Percentiles rank a stretch among this genome's conserved stretches.
Evolutionary conservation across 2,113 vertebrate species (phyloP).

Genomic region (Otus sunia): DNA sequence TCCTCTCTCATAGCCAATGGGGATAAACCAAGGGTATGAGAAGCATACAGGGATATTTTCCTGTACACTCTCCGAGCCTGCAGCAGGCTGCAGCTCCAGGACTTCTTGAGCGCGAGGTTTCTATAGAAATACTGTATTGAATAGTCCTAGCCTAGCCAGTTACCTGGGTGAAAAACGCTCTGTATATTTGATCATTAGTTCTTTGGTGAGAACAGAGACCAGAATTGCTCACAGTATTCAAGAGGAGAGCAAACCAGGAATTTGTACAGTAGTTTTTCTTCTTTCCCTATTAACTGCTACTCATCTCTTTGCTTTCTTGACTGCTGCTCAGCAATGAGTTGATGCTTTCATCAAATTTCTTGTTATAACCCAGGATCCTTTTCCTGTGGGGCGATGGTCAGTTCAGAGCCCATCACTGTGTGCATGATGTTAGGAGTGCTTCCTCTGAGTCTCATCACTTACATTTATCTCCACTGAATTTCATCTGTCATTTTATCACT

Average conservation of each 20-base stretch:
- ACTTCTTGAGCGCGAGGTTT: neutral
- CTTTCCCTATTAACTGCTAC: neutral
- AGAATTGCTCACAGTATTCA: neutral
- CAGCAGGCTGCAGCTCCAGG: neutral
- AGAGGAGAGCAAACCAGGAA: neutral
- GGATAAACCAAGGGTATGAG: neutral
- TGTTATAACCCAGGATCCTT: neutral
- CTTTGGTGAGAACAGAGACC: conserved; percentile 9
- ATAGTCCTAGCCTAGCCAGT: neutral
- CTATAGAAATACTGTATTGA: neutral
- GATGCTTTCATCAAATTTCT: neutral
- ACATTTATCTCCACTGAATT: neutral
- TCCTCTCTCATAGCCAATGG: neutral
- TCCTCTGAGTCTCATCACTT: neutral
- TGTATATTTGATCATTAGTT: neutral
- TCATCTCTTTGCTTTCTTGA: neutral
- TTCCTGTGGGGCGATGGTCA: neutral
- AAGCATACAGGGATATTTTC: neutral
- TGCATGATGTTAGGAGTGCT: neutral
- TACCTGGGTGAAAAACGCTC: neutral
- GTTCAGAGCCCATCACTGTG: neutral
- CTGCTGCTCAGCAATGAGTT: neutral
- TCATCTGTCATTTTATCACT: neutral
- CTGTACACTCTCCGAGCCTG: neutral
- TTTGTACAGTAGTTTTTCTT: neutral